Evolutionary conservation across 1,140 invertebrate species (phyloP), one percentile per base, ranked within the genome.

Genomic region (Orussus abietinus): DNA sequence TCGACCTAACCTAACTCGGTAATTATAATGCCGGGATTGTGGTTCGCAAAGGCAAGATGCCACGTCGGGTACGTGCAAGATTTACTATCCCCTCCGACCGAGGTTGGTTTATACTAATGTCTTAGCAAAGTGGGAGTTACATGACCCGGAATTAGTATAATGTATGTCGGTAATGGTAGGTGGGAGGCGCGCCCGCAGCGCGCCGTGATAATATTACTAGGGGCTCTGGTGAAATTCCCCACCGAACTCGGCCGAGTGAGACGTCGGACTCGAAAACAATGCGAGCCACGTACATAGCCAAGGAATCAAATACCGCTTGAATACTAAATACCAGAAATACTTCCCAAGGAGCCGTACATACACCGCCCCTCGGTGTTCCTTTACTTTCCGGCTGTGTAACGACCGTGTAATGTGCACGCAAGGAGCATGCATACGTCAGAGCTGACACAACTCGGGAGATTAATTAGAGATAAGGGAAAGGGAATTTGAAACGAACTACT

Each of bases 121-220:
- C 45, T 47, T 42, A 35, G 45, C 38, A 41, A 47, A 47, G 45
- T 47, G 45, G 45, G 45, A 35, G 45, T 42, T 47, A 47, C 45
- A 47, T 42, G 45, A 47, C 38, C 45, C 26, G 45, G 45, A 47
- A 47, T 47, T 47, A 47, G 45, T 47, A 42, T 41, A 47, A 47
- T 39, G 43, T 45, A 45, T 38, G 35, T 31, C 43, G 29, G 35
- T 31, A 45, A 19, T 18, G 38, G 32, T n/a, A n/a, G n/a, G n/a
- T n/a, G n/a, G n/a, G n/a, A n/a, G n/a, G n/a, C n/a, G n/a, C n/a
- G n/a, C n/a, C n/a, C n/a, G 40, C 17, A n/a, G 44, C 17, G 19
- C 20, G 19, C 28, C 25, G 42, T 31, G 42, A 50, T 54, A 55
- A 55, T 55, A 55, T 54, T 53, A 50, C 51, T 49, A 17, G 51